phyloP scores from a whole-genome alignment of 2,888 invertebrate species.

The Sipha maydis region DNA sequence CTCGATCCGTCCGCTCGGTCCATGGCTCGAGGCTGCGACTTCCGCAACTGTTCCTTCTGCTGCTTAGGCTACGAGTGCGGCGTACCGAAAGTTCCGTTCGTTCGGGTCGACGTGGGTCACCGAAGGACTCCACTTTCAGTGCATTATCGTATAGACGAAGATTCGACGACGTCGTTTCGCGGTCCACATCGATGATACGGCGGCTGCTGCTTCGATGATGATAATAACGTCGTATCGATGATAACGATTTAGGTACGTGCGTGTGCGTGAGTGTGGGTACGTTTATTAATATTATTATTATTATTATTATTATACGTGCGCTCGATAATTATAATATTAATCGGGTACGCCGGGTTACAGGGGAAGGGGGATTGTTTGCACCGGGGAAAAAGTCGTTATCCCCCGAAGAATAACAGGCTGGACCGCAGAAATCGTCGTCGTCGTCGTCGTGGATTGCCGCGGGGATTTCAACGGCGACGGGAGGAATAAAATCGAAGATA shows the following conservation, averaged over 20 bases:
- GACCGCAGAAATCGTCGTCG: too few species aligned
- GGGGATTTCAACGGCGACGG: background rate
- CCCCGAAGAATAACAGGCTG: background rate
- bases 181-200: slow-evolving; percentile 30
- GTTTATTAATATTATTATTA: background rate
- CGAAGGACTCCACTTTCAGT: background rate
- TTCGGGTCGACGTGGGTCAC: background rate
- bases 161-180: slow-evolving; percentile 12
- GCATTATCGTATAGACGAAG: background rate
- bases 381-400: background rate
- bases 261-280: background rate
- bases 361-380: too few species aligned
- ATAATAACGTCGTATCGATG: background rate
- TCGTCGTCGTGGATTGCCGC: background rate
- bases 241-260: slow-evolving; percentile 11
- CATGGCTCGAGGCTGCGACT: background rate
- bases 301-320: background rate
- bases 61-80: background rate
- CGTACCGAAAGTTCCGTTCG: background rate
- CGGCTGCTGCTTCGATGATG: background rate
- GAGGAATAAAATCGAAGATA: too few species aligned
- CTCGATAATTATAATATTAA: background rate
- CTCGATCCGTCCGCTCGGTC: slow-evolving; percentile 38
- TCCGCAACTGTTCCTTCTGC: too few species aligned
- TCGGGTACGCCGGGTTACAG: background rate